Conservation (phyloP, 2,797 vertebrate species). For the Helarctos malayanus region DNA sequence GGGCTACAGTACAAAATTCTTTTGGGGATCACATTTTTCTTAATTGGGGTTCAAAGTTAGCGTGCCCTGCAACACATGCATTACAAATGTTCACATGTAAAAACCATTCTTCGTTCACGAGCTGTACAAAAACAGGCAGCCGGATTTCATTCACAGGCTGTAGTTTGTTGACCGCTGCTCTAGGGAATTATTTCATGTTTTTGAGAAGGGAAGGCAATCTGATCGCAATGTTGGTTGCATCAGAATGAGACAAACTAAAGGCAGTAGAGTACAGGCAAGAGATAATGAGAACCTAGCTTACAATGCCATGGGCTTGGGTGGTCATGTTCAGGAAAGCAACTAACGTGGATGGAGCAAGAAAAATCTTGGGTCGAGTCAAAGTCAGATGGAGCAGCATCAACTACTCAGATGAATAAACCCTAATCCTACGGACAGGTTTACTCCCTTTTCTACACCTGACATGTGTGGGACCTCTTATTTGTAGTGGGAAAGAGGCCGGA, state of each 20-base stretch:
- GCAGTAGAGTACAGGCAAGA: background rate
- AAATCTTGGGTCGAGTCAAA: background rate
- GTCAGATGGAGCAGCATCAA: background rate
- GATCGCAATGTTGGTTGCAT: background rate
- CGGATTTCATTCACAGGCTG: background rate
- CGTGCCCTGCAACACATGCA: background rate
- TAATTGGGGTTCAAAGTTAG: background rate
- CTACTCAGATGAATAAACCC: background rate
- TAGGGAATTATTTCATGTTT: background rate
- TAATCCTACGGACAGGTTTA: background rate
- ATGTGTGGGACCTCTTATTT: background rate
- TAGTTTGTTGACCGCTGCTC: background rate
- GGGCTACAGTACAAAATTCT: background rate
- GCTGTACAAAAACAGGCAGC: background rate
- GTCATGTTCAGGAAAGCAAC: background rate
- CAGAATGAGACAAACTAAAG: background rate
- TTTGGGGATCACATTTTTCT: background rate
- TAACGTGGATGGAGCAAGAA: background rate
- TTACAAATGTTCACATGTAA: background rate
- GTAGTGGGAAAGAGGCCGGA: background rate
- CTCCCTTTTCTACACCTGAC: background rate
- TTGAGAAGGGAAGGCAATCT: slow-evolving; percentile 31
- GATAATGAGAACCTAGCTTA: background rate
- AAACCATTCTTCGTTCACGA: slow-evolving; percentile 42
- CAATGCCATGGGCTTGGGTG: background rate